Conservation (phyloP, 2,888 invertebrate genomes). For the Drosophila macrothrix region DNA sequence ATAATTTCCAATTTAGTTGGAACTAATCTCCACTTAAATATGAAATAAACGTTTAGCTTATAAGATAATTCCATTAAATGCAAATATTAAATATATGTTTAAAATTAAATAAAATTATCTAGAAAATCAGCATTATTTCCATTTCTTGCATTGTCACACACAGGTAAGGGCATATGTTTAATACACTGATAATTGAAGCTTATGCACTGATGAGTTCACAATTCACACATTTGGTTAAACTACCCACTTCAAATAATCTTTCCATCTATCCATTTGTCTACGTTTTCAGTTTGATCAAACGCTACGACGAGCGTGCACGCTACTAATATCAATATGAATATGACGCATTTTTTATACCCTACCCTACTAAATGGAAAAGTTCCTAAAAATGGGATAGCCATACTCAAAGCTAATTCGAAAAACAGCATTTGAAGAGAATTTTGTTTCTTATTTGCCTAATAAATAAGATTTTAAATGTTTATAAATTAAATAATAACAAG, state of each 20-base stretch:
- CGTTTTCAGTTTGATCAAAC: constrained; percentile 61
- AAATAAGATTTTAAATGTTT: constrained; percentile 12
- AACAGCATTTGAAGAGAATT: neutral
- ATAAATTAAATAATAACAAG: constrained; percentile 3
- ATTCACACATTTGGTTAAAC: neutral
- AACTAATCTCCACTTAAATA: constrained; percentile 7
- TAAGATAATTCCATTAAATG: constrained; percentile 18
- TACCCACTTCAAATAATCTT: neutral
- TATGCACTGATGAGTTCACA: constrained; percentile 13
- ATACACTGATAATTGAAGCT: neutral
- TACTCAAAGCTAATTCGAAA: neutral
- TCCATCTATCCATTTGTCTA: constrained; percentile 1
- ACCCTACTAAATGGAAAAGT: neutral
- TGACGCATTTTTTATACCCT: constrained; percentile 10
- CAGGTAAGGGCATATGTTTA: constrained; percentile 25
- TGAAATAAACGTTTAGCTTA: constrained; percentile 1
- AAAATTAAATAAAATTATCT: constrained; percentile 21
- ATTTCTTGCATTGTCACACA: neutral
- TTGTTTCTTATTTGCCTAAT: neutral
- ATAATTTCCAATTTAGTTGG: constrained; percentile 3
- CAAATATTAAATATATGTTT: constrained; percentile 1
- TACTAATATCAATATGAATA: constrained; percentile 45
- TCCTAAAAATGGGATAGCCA: neutral
- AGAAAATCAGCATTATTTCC: neutral
- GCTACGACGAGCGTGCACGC: constrained; percentile 58